A percentile compares a stretch with the other conserved stretches of the same genome.
These are phyloP conservation scores for Plodia interpunctella DNA, from an alignment of 1,140 invertebrate genomes.

Conservation along the genomic window DNA sequence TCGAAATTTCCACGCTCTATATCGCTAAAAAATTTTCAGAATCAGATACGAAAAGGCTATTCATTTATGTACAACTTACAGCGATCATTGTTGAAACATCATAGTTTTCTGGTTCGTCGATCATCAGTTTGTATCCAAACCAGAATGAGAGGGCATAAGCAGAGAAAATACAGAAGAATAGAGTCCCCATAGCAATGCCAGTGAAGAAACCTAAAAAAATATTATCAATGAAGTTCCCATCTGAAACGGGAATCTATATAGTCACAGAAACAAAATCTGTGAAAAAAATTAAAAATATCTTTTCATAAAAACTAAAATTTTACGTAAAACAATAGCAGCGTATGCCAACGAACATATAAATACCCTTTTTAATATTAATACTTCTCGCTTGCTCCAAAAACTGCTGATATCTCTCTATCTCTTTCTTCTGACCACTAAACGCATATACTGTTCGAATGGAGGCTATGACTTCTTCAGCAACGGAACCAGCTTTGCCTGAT, in stretches of 20 bases:
- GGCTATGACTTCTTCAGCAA: slow-evolving; percentile 89
- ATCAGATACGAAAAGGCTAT: too few relatives aligned
- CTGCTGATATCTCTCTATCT: slow-evolving; percentile 81
- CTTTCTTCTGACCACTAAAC: slow-evolving; percentile 88
- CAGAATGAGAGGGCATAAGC: slow-evolving; percentile 90
- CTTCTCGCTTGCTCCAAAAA: slow-evolving; percentile 80
- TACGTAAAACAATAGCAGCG: slow-evolving; percentile 1
- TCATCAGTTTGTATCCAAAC: slow-evolving; percentile 86
- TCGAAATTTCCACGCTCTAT: too few relatives aligned
- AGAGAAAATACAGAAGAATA: slow-evolving; percentile 87
- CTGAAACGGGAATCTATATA: too few relatives aligned
- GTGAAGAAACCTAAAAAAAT: slow-evolving; percentile 77
- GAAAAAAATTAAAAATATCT: too few relatives aligned
- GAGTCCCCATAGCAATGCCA: slow-evolving; percentile 82
- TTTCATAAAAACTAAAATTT: too few relatives aligned
- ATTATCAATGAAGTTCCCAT: neutral
- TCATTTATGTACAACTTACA: slow-evolving; percentile 69
- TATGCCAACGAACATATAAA: neutral
- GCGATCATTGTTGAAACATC: slow-evolving; percentile 82
- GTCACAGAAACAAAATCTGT: too few relatives aligned
- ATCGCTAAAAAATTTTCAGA: too few relatives aligned
- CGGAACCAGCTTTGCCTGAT: slow-evolving; percentile 86
- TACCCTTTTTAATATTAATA: slow-evolving; percentile 83
- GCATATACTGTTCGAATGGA: slow-evolving; percentile 89
- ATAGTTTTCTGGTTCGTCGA: slow-evolving; percentile 78